Percentiles rank a stretch among this genome's conserved stretches.
Conservation (phyloP, 2,113 vertebrate species). For the Caloenas nicobarica region DNA sequence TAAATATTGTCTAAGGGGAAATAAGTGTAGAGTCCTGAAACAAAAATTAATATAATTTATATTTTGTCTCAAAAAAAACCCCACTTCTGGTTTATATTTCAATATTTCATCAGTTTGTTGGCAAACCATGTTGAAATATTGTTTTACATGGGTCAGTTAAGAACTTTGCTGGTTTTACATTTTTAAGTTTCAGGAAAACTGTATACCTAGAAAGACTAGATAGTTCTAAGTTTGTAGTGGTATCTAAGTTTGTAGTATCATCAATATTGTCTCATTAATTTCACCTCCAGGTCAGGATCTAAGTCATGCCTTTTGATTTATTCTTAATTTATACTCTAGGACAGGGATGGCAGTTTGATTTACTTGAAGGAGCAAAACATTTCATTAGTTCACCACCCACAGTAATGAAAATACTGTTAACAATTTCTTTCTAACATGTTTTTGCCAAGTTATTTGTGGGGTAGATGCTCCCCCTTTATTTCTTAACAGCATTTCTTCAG, state of each 20-base stretch:
- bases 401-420: background rate
- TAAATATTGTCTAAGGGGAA: background rate
- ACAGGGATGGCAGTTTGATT: background rate
- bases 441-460: background rate
- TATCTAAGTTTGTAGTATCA: background rate
- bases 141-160: background rate
- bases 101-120: background rate
- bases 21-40: background rate
- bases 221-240: background rate
- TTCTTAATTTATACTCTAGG: background rate
- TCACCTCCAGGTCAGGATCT: background rate
- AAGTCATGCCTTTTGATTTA: background rate
- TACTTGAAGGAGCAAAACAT: background rate
- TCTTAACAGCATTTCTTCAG: background rate
- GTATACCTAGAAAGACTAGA: too few relatives aligned
- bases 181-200: background rate
- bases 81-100: background rate
- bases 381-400: background rate
- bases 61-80: background rate
- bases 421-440: background rate
- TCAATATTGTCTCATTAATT: background rate
- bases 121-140: background rate
- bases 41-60: background rate
- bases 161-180: background rate
- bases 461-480: background rate